These are phyloP conservation scores for Lepus europaeus DNA, from an alignment of 2,113 vertebrate species.

Conservation along the genomic window DNA sequence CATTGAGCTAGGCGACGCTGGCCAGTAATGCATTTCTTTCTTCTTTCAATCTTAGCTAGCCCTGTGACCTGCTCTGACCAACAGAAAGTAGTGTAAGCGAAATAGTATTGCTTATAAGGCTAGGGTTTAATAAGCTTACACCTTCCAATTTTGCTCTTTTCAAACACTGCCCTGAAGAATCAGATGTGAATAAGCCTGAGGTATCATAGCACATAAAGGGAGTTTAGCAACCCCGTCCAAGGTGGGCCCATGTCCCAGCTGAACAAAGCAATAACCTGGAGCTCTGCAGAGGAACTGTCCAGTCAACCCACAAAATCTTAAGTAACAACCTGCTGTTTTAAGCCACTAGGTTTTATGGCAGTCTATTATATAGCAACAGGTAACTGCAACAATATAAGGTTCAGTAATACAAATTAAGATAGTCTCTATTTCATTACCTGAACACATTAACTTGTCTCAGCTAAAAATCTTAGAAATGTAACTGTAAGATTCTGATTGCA, in stretches of 20 bases:
- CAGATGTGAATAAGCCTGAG: not conserved
- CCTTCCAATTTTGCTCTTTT: not conserved
- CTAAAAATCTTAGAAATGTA: constrained; percentile 44
- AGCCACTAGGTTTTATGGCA: not conserved
- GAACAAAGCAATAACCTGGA: not conserved
- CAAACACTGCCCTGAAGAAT: not conserved
- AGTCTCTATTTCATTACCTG: not conserved
- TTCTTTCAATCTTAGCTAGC: not conserved
- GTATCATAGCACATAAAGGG: not conserved
- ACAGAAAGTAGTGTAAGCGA: not conserved
- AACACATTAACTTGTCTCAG: not conserved
- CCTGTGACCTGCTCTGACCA: constrained; percentile 23
- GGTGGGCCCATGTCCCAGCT: not conserved
- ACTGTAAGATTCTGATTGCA: constrained; percentile 37
- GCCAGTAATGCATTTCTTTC: not conserved
- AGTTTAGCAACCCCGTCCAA: not conserved
- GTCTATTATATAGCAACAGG: not conserved
- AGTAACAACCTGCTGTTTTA: not conserved
- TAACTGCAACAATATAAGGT: constrained; percentile 6
- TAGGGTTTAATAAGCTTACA: not conserved
- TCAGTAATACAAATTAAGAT: constrained; percentile 37
- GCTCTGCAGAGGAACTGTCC: not conserved
- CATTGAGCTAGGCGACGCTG: too few species aligned
- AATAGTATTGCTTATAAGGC: not conserved
- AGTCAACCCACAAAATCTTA: not conserved